Percentiles rank a stretch among this genome's conserved stretches.
Conservation (phyloP, 2,888 invertebrate genomes). For the Andrena dorsata region DNA sequence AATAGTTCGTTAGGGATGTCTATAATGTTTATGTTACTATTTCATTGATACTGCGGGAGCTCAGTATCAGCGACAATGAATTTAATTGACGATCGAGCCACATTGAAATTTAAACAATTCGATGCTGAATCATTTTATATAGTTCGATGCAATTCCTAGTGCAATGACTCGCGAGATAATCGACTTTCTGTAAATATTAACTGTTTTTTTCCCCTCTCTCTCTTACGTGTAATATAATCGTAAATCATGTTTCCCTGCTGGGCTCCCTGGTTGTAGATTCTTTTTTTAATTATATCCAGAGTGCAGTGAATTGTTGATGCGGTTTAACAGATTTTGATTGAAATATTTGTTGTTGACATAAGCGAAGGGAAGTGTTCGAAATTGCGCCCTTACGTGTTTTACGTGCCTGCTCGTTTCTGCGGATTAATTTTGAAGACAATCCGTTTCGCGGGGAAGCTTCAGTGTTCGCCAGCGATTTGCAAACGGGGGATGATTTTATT, state of each 20-base stretch:
- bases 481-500: constrained; percentile 12
- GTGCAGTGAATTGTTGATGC: constrained; percentile 65
- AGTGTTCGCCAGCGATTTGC: neutral
- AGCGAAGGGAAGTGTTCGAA: constrained; percentile 38
- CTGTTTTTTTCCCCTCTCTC: constrained; percentile 30
- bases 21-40: constrained; percentile 68
- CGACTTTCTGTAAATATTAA: constrained; percentile 69
- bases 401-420: constrained; percentile 49
- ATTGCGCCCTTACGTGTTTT: constrained; percentile 35
- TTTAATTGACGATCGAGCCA: constrained; percentile 19
- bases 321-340: constrained; percentile 56
- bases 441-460: constrained; percentile 4
- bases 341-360: constrained; percentile 56
- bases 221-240: constrained; percentile 54
- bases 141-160: constrained; percentile 70
- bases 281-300: constrained; percentile 43
- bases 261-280: constrained; percentile 56
- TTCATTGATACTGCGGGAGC: constrained; percentile 60
- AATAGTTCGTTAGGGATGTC: constrained; percentile 73
- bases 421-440: neutral
- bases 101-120: constrained; percentile 11
- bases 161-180: constrained; percentile 74
- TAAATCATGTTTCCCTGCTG: constrained; percentile 41
- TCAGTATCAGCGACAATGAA: constrained; percentile 47
- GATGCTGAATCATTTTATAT: constrained; percentile 30